phyloP scores from a whole-genome alignment of 1,140 invertebrate genomes.

The Scaptomyza hsui region DNA sequence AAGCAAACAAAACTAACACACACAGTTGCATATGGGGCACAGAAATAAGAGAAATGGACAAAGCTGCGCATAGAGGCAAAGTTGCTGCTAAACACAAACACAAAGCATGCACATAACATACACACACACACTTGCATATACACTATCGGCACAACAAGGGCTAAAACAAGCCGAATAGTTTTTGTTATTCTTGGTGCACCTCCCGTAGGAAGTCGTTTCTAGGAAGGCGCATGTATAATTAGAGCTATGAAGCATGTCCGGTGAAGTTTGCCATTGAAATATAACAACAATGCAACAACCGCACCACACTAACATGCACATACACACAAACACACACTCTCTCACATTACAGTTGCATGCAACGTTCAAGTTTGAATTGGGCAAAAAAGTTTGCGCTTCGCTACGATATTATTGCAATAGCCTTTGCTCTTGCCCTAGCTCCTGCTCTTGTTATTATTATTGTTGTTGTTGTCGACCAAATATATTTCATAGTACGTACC shows the following conservation, averaged over 20 bases:
- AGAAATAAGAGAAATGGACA: conserved; percentile 37
- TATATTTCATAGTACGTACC: conserved; percentile 81
- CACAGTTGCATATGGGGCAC: conserved; percentile 20
- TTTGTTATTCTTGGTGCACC: conserved; percentile 42
- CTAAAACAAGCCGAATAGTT: conserved; percentile 37
- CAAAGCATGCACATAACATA: conserved; percentile 8
- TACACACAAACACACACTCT: conserved; percentile 27
- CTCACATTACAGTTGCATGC: conserved; percentile 5
- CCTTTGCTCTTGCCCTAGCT: conserved; percentile 15
- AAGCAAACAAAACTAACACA: conserved; percentile 14
- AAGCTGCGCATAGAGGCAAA: conserved; percentile 61
- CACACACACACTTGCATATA: conserved; percentile 5
- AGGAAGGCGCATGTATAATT: conserved; percentile 81
- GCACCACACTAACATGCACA: conserved; percentile 16
- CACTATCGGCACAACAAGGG: conserved; percentile 21
- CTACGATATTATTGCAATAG: conserved; percentile 45
- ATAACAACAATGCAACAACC: conserved; percentile 39
- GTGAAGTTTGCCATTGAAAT: conserved; percentile 82
- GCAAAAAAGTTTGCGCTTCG: conserved; percentile 45
- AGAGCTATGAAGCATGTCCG: conserved; percentile 82
- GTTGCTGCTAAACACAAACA: conserved; percentile 35
- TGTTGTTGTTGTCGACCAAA: conserved; percentile 45
- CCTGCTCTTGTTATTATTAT: neutral
- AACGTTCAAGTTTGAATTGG: conserved; percentile 47
- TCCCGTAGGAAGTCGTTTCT: conserved; percentile 64